These are phyloP conservation scores for Tokudaia tokunoshimensis DNA, from an alignment of 2,797 vertebrate genomes.

Conservation along the genomic window DNA sequence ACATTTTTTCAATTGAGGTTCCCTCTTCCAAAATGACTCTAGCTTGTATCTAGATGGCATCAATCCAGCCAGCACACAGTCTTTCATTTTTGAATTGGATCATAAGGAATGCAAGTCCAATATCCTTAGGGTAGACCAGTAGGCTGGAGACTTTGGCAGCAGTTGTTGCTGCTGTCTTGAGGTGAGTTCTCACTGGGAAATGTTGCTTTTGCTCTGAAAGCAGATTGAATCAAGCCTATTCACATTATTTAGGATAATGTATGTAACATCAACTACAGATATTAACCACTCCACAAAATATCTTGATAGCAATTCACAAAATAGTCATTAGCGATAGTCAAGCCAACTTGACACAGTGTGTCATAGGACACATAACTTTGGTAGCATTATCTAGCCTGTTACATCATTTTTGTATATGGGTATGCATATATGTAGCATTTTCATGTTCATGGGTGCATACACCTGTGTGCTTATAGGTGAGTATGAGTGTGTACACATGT, in stretches of 20 bases:
- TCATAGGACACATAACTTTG: not conserved
- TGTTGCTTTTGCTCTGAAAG: not conserved
- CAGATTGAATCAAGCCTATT: not conserved
- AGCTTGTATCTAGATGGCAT: not conserved
- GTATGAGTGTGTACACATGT: not conserved
- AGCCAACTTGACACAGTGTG: not conserved
- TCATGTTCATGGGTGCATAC: not conserved
- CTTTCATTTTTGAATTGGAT: not conserved
- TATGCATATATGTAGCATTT: not conserved
- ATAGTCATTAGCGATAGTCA: not conserved
- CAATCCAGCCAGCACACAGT: not conserved
- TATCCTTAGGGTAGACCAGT: not conserved
- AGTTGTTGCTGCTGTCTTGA: not conserved
- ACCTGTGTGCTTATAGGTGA: not conserved
- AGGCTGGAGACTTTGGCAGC: not conserved
- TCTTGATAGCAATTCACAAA: not conserved
- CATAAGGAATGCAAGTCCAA: not conserved
- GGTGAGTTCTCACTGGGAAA: not conserved
- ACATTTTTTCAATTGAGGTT: not conserved
- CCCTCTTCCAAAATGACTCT: not conserved
- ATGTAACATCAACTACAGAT: not conserved
- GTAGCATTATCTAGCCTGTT: not conserved
- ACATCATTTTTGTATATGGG: not conserved
- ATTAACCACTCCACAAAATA: not conserved
- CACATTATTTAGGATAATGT: not conserved